These are phyloP conservation scores for Acrocephalus kingi DNA, from an alignment of 2,113 vertebrate genomes.

Conservation along the genomic window DNA sequence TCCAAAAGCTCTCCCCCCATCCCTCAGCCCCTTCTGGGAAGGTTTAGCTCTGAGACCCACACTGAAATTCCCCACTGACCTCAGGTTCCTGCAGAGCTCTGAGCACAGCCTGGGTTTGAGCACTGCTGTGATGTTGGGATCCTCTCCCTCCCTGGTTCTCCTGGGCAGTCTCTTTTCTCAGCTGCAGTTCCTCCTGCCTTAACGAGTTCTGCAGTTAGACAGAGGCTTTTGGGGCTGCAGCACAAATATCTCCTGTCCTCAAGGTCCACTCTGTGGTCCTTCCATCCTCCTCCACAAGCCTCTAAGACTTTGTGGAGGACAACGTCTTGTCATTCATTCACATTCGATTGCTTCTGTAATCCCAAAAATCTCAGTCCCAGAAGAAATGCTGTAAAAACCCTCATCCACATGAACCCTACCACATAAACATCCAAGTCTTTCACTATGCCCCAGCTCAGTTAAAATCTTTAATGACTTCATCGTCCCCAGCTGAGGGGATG, in stretches of 20 bases:
- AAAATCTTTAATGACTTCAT: rapidly evolving
- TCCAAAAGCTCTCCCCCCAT: background rate
- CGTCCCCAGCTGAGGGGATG: background rate
- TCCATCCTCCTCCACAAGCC: background rate
- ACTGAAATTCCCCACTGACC: background rate
- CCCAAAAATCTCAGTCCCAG: background rate
- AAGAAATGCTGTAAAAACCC: background rate
- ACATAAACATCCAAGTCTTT: background rate
- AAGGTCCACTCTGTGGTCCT: background rate
- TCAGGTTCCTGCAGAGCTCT: background rate
- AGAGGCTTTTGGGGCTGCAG: background rate
- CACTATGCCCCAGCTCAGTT: background rate
- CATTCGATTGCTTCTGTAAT: background rate
- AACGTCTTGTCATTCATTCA: too few species aligned
- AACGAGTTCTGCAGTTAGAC: background rate
- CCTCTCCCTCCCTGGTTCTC: background rate
- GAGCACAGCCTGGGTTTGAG: background rate
- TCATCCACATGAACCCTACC: background rate
- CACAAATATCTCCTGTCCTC: rapidly evolving
- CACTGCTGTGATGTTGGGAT: background rate
- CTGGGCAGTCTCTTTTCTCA: background rate
- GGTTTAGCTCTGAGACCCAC: rapidly evolving
- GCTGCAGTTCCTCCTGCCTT: background rate
- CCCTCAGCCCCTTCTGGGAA: background rate
- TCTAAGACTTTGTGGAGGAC: rapidly evolving